These are phyloP conservation scores for Ptiloglossa arizonensis DNA, from an alignment of 1,140 invertebrate species.

Conservation along the genomic window DNA sequence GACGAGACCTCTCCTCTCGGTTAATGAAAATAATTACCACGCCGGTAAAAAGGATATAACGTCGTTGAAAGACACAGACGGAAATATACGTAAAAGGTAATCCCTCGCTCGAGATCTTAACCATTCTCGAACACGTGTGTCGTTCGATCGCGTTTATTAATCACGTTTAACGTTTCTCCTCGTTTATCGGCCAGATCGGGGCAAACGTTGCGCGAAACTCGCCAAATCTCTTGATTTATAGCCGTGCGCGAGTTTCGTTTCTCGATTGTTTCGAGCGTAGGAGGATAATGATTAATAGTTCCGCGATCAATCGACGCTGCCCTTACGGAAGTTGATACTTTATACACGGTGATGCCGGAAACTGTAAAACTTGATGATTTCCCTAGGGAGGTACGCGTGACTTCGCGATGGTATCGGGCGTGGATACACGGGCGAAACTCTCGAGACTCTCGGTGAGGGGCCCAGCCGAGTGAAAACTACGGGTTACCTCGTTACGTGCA, in stretches of 20 bases:
- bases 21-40: no score
- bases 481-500: neutral
- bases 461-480: neutral
- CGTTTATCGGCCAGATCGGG: neutral
- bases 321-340: neutral
- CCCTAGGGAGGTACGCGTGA: neutral
- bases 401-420: neutral
- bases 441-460: neutral
- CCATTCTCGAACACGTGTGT: no score
- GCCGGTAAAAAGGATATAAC: no score
- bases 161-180: neutral
- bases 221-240: conserved; percentile 8
- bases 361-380: conserved; percentile 8
- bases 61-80: no score
- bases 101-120: no score
- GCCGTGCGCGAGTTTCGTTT: neutral
- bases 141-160: conserved; percentile 26
- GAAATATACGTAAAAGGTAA: no score
- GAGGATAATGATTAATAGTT: conserved; percentile 27
- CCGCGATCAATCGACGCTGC: neutral
- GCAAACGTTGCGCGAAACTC: neutral
- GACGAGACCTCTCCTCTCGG: no score
- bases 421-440: neutral
- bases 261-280: conserved; percentile 23
- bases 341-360: neutral